Evolutionary conservation across 2,113 vertebrate genomes (phyloP).

Genomic region (Oxyruncus cristatus): DNA sequence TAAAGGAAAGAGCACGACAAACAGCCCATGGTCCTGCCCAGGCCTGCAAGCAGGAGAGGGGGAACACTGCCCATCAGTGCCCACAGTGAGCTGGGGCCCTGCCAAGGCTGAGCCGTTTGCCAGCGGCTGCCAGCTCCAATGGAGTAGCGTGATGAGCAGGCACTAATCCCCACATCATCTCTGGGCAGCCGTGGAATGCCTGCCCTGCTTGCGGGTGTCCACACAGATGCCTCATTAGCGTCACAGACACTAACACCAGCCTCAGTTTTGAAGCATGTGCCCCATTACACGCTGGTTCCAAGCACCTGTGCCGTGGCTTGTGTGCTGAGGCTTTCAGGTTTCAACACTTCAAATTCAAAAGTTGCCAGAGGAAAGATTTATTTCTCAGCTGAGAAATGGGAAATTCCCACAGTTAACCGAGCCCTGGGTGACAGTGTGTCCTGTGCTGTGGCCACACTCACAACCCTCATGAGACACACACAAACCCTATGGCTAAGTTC

Average conservation of each 20-base stretch:
- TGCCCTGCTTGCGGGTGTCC: accelerated
- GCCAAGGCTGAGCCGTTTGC: background rate
- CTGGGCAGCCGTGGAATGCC: accelerated
- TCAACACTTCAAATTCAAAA: background rate
- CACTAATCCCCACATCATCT: background rate
- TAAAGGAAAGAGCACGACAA: accelerated
- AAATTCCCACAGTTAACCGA: background rate
- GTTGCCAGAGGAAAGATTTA: background rate
- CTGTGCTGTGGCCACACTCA: background rate
- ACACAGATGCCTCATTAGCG: too few species aligned
- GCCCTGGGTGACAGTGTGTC: background rate
- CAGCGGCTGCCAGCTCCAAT: background rate
- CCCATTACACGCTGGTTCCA: background rate
- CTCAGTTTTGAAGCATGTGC: accelerated
- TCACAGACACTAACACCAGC: background rate
- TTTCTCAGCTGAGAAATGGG: background rate
- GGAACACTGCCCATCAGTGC: accelerated
- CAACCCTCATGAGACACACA: background rate
- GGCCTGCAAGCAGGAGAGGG: background rate
- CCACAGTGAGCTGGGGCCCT: background rate
- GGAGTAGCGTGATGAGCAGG: accelerated
- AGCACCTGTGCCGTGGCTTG: accelerated
- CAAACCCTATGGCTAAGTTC: background rate
- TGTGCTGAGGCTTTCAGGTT: background rate
- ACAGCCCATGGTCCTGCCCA: accelerated